Evolutionary conservation across 1,140 invertebrate genomes (phyloP).

Genomic region (Calycopis cecrops): DNA sequence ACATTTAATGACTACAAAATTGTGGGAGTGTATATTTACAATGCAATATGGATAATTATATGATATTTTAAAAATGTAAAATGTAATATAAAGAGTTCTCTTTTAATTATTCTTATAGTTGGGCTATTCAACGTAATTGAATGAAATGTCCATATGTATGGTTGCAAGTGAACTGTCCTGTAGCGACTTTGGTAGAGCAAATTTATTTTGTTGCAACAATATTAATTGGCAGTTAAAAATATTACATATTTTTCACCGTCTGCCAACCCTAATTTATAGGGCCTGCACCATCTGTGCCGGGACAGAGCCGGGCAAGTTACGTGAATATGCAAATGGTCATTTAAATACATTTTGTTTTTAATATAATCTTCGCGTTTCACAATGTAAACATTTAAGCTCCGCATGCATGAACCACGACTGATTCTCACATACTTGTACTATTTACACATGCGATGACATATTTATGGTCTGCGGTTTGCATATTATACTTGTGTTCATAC

Average conservation of each 20-base stretch:
- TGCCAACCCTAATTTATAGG: constrained; percentile 24
- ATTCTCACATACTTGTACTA: constrained; percentile 1
- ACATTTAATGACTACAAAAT: no score
- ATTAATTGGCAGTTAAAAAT: background rate
- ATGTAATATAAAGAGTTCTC: no score
- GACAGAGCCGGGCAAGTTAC: constrained; percentile 23
- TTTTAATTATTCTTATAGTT: no score
- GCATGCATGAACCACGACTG: constrained; percentile 1
- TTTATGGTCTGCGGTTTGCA: background rate
- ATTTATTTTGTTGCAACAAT: background rate
- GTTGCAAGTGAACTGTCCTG: no score
- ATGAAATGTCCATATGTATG: no score
- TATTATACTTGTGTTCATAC: background rate
- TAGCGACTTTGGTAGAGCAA: background rate
- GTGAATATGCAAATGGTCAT: constrained; percentile 45
- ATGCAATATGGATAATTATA: no score
- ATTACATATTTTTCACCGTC: background rate
- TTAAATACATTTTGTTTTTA: constrained; percentile 37
- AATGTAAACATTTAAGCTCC: constrained; percentile 17
- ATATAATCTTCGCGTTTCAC: constrained; percentile 23
- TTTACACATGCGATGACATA: background rate
- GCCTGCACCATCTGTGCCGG: constrained; percentile 48
- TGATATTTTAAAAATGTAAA: no score
- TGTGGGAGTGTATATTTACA: no score
- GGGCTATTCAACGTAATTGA: no score